Evolutionary conservation across 2,113 vertebrate genomes (phyloP), one percentile per base, ranked within the genome.

Genomic region (Cephalopterus ornatus): DNA sequence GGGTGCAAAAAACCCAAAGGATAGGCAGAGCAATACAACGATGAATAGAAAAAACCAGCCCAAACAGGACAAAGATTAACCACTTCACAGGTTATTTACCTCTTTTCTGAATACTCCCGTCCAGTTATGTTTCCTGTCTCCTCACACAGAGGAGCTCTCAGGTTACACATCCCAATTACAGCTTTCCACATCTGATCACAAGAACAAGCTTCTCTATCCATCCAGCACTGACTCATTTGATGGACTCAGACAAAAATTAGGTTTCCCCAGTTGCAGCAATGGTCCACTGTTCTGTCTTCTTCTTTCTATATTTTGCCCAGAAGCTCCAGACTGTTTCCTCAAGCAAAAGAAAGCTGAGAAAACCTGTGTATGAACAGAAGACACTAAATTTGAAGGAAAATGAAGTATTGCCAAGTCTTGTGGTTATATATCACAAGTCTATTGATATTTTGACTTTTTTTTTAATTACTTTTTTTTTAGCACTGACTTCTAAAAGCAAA

Each of bases 361-460:
- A 95, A 89, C 73, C 61, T 95, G 56, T 55, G 47, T 44, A 52
- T 74, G 47, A 81, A 78, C 83, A 91, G 71, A 80, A 7, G 59
- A 76, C 24, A 33, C 76, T 89, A 74, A 88, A 86, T 95, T 59
- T 86, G 86, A 92, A 92, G 56, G 52, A 56, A 91, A 74, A 72
- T 56, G 46, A 91, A 93, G 41, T 86, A 67, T 91, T 89, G 91
- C 80, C 91, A 96, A 95, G 73, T 78, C 73, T 74, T 80, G 73
- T 86, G 72, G 65, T 84, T 95, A 30, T 42, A 73, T 55, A 93
- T 88, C 72, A 73, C 67, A 90, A 93, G 50, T 63, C 59, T 91
- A 82, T 61, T 8, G 68, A 65, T 94, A 85, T 79, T 90, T 90
- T 78, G 27, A 49, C 41, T 50, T 76, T 86, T 76, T 76, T 41